Evolutionary conservation across 2,797 vertebrate genomes (phyloP).

Genomic region (Spondyliosoma cantharus): DNA sequence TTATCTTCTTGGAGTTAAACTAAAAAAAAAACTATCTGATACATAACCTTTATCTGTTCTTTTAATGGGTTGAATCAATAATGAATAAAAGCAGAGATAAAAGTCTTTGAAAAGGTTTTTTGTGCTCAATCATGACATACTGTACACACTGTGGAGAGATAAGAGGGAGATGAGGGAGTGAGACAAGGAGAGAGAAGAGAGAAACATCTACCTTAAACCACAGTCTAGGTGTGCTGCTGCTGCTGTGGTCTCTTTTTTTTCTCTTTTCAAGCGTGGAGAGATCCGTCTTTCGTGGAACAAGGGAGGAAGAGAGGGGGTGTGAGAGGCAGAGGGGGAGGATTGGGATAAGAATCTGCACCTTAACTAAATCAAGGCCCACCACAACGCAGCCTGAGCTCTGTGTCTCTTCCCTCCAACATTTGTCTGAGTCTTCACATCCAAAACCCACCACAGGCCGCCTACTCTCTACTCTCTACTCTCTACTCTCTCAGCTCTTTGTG

Average conservation of each 20-base stretch:
- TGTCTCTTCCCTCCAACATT: constrained; percentile 58
- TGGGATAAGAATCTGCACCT: constrained; percentile 82
- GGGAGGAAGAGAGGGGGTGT: constrained; percentile 85
- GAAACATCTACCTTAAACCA: constrained; percentile 67
- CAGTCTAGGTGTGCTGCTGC: constrained; percentile 60
- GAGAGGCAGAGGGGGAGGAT: constrained; percentile 70
- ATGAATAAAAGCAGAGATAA: constrained; percentile 13
- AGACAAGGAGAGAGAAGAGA: constrained; percentile 42
- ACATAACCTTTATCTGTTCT: not conserved
- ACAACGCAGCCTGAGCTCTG: constrained; percentile 65
- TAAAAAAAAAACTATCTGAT: not conserved
- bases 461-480: constrained; percentile 69
- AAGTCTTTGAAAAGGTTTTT: constrained; percentile 21
- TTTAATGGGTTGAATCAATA: not conserved
- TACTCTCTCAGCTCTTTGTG: constrained; percentile 48
- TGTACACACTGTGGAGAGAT: constrained; percentile 4
- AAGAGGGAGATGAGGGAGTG: constrained; percentile 37
- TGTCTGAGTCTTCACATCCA: constrained; percentile 68
- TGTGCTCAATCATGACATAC: constrained; percentile 21
- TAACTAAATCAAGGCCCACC: constrained; percentile 85
- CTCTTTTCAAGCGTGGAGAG: constrained; percentile 76
- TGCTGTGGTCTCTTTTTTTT: constrained; percentile 73
- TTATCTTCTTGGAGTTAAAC: not conserved
- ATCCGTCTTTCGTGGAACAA: constrained; percentile 88
- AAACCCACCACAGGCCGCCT: constrained; percentile 82